phyloP scores from a whole-genome alignment of 2,888 invertebrate genomes.

The Opisthograptis luteolata region DNA sequence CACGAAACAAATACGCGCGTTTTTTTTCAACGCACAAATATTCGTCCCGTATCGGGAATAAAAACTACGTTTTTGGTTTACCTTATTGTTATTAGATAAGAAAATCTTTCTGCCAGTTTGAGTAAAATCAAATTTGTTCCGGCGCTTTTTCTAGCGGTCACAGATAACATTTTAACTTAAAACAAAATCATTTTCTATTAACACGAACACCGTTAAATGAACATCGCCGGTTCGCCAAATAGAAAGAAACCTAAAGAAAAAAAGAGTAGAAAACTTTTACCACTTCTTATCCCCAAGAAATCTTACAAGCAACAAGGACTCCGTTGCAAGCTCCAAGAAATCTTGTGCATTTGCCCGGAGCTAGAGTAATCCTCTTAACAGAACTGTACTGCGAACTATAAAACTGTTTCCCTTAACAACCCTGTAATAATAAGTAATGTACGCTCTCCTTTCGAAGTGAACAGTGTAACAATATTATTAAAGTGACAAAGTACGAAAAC shows the following conservation, averaged over 20 bases:
- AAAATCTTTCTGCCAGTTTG: no score
- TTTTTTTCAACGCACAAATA: no score
- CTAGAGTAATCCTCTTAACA: constrained; percentile 63
- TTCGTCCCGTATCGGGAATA: no score
- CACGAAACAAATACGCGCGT: no score
- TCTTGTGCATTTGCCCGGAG: constrained; percentile 46
- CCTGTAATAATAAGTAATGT: constrained; percentile 12
- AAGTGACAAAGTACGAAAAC: constrained; percentile 6
- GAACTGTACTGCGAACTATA: constrained; percentile 46
- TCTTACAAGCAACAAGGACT: constrained; percentile 61
- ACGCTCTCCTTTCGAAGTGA: not conserved
- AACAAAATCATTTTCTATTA: constrained; percentile 3
- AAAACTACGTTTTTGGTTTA: no score
- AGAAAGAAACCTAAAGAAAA: constrained; percentile 43
- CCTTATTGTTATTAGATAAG: no score
- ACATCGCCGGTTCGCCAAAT: constrained; percentile 20
- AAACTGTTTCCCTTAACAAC: constrained; percentile 14
- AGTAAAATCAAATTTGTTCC: no score
- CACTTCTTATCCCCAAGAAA: constrained; percentile 54
- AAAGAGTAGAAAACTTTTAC: constrained; percentile 45
- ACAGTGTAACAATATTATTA: not conserved
- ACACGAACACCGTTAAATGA: constrained; percentile 16
- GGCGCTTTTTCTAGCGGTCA: no score
- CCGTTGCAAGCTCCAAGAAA: constrained; percentile 54
- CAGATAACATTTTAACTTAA: no score